Percentiles rank a stretch among this genome's conserved stretches.
phyloP scores from a whole-genome alignment of 2,888 invertebrate genomes.

The Eupelmus urozonus region DNA sequence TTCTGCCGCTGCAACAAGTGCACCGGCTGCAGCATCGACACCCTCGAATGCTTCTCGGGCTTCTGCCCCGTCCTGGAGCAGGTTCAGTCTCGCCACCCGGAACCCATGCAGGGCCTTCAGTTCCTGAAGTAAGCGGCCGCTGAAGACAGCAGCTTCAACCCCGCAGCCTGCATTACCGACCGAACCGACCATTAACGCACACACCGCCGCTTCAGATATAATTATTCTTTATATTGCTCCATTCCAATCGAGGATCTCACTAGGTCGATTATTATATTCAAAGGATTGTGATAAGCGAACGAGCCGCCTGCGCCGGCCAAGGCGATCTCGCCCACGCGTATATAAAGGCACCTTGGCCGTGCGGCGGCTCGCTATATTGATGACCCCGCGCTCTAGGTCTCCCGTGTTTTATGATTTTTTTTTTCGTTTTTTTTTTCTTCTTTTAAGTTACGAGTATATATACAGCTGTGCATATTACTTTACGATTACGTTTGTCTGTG shows the following conservation, averaged over 20 bases:
- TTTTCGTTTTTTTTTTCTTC: too few relatives aligned
- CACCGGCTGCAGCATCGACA: slow-evolving; percentile 74
- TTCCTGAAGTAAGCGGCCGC: slow-evolving; percentile 64
- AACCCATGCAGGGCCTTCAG: slow-evolving; percentile 59
- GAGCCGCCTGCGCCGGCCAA: too few relatives aligned
- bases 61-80: slow-evolving; percentile 64
- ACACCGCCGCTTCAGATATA: background rate
- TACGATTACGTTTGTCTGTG: background rate
- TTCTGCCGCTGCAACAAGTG: slow-evolving; percentile 75
- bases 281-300: background rate
- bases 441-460: too few relatives aligned
- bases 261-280: slow-evolving; percentile 54
- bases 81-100: slow-evolving; percentile 59
- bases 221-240: slow-evolving; percentile 25
- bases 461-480: too few relatives aligned
- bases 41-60: slow-evolving; percentile 64
- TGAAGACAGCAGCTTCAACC: background rate
- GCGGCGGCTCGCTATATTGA: too few relatives aligned
- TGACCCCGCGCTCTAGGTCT: too few relatives aligned
- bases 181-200: background rate
- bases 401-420: too few relatives aligned
- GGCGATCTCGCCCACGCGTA: too few relatives aligned
- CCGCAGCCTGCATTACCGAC: background rate
- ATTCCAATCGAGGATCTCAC: slow-evolving; percentile 60
- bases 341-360: too few relatives aligned